These are phyloP conservation scores for Melanotaenia boesemani DNA, from an alignment of 2,797 vertebrate species.

Conservation along the genomic window DNA sequence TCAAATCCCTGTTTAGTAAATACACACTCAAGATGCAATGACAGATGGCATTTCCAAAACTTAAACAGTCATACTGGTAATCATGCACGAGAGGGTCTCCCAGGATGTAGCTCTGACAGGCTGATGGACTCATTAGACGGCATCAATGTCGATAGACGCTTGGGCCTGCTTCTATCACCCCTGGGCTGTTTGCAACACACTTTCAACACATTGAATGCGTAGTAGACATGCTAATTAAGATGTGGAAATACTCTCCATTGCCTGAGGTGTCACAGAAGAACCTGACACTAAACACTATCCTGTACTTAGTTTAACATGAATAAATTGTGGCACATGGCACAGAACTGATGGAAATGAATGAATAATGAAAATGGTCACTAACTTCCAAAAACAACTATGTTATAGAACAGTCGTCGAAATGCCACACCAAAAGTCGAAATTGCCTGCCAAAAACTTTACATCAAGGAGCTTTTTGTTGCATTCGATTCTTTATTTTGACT, in stretches of 20 bases:
- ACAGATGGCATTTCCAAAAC: constrained; percentile 75
- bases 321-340: constrained; percentile 17
- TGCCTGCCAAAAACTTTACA: neutral
- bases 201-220: constrained; percentile 26
- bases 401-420: neutral
- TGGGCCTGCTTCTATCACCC: constrained; percentile 53
- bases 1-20: constrained; percentile 48
- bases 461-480: neutral
- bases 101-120: constrained; percentile 67
- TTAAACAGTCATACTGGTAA: constrained; percentile 57
- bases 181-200: constrained; percentile 63
- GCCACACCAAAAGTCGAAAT: no score
- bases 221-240: constrained; percentile 65
- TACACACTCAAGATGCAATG: constrained; percentile 54
- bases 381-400: neutral
- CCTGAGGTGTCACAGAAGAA: constrained; percentile 41
- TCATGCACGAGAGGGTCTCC: constrained; percentile 57
- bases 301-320: constrained; percentile 30
- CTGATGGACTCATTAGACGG: constrained; percentile 78
- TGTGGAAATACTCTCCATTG: constrained; percentile 34
- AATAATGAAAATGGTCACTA: neutral
- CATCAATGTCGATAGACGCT: constrained; percentile 62
- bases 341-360: constrained; percentile 23
- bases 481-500: neutral
- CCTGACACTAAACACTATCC: constrained; percentile 28